Conservation (phyloP, 2,888 invertebrate species). For the Drosophila phalerata region DNA sequence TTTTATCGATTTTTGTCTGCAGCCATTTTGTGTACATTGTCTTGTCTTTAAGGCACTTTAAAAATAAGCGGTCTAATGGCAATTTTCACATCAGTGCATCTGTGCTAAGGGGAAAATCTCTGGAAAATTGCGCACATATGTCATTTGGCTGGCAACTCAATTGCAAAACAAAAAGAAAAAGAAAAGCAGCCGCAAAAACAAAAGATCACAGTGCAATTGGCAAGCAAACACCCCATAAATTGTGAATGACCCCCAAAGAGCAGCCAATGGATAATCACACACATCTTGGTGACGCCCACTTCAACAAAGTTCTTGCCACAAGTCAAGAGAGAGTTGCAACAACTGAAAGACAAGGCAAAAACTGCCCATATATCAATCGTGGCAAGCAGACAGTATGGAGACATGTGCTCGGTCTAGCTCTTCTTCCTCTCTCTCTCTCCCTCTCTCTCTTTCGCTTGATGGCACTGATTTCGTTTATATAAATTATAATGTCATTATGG, state of each 20-base stretch:
- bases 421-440: constrained; percentile 5
- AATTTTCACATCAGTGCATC: constrained; percentile 51
- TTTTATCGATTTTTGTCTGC: constrained; percentile 70
- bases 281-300: constrained; percentile 56
- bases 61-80: constrained; percentile 1
- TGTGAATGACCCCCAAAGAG: constrained; percentile 42
- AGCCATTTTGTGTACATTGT: constrained; percentile 48
- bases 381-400: constrained; percentile 34
- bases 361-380: constrained; percentile 76
- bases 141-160: constrained; percentile 50
- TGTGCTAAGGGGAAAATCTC: constrained; percentile 64
- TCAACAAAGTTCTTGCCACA: constrained; percentile 24
- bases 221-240: constrained; percentile 64
- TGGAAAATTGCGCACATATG: constrained; percentile 83
- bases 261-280: constrained; percentile 64
- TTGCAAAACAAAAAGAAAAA: constrained; percentile 1
- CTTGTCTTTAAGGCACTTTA: constrained; percentile 55
- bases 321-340: constrained; percentile 27
- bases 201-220: constrained; percentile 61
- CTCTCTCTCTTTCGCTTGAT: constrained; percentile 22
- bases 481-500: constrained; percentile 85
- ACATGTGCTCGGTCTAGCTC: constrained; percentile 39
- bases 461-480: constrained; percentile 82
- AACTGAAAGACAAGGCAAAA: constrained; percentile 36
- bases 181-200: constrained; percentile 42